phyloP scores from a whole-genome alignment of 2,797 vertebrate species.

The Allenopithecus nigroviridis region DNA sequence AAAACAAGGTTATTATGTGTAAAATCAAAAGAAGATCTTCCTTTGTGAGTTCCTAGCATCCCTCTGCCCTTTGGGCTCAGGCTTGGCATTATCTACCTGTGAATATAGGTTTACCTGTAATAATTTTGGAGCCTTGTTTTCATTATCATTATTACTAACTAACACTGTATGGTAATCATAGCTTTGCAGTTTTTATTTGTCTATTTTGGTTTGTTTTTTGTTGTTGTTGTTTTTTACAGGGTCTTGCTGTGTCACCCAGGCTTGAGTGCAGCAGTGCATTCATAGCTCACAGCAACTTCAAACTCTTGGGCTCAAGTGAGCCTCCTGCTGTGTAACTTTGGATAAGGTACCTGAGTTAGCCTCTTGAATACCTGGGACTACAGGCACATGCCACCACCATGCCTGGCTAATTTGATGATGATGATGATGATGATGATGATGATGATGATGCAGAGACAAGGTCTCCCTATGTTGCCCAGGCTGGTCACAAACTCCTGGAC shows the following conservation, averaged over 20 bases:
- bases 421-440: too few species aligned
- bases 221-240: neutral
- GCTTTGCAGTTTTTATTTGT: neutral
- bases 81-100: conserved; percentile 5
- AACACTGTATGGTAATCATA: neutral
- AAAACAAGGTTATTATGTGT: neutral
- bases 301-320: neutral
- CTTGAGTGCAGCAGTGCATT: neutral
- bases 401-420: neutral
- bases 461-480: neutral
- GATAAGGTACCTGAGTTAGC: too few species aligned
- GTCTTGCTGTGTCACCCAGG: neutral
- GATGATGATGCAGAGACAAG: neutral
- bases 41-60: neutral
- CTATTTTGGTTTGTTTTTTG: neutral
- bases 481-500: neutral
- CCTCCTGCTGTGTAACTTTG: too few species aligned
- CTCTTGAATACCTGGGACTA: neutral
- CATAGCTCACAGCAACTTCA: neutral
- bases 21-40: conserved; percentile 33
- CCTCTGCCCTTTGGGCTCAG: neutral
- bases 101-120: conserved; percentile 16
- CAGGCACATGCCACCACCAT: neutral
- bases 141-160: neutral
- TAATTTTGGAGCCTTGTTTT: neutral